Conservation (phyloP, 1,140 invertebrate species). For the Bombus confusus region DNA sequence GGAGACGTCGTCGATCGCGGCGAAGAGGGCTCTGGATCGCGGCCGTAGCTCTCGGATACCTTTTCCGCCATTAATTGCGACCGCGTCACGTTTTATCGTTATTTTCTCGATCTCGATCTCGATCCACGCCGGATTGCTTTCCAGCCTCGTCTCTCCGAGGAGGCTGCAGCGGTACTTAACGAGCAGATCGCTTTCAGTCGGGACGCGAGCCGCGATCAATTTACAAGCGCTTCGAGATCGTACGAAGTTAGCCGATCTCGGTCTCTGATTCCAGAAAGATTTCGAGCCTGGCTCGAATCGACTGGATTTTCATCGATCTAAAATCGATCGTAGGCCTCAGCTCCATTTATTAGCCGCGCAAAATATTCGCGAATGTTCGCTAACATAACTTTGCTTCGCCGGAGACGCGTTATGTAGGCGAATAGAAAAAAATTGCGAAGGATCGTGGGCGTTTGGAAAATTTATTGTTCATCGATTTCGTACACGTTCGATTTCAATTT, state of each 20-base stretch:
- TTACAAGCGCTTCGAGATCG: constrained; percentile 55
- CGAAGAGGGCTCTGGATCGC: neutral
- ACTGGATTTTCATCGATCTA: neutral
- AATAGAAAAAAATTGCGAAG: too few relatives aligned
- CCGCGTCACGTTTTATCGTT: constrained; percentile 59
- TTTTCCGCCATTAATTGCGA: constrained; percentile 62
- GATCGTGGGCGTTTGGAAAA: neutral
- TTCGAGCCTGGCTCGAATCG: too few relatives aligned
- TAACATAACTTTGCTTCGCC: too few relatives aligned
- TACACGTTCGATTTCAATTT: neutral
- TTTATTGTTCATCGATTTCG: neutral
- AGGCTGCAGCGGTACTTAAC: constrained; percentile 56
- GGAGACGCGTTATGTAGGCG: too few relatives aligned
- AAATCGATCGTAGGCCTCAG: too few relatives aligned
- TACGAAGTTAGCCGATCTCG: constrained; percentile 12
- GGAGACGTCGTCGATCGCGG: neutral
- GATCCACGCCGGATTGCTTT: constrained; percentile 51
- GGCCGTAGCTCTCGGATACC: neutral
- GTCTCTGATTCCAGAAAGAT: neutral
- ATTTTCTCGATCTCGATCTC: constrained; percentile 66
- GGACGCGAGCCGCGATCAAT: constrained; percentile 59
- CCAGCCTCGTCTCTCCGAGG: constrained; percentile 49
- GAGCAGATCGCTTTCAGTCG: constrained; percentile 66
- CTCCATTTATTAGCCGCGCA: too few relatives aligned
- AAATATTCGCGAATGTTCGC: too few relatives aligned